Evolutionary conservation across 1,140 invertebrate species (phyloP), one percentile per base, ranked within the genome.

Genomic region (Nasonia giraulti): DNA sequence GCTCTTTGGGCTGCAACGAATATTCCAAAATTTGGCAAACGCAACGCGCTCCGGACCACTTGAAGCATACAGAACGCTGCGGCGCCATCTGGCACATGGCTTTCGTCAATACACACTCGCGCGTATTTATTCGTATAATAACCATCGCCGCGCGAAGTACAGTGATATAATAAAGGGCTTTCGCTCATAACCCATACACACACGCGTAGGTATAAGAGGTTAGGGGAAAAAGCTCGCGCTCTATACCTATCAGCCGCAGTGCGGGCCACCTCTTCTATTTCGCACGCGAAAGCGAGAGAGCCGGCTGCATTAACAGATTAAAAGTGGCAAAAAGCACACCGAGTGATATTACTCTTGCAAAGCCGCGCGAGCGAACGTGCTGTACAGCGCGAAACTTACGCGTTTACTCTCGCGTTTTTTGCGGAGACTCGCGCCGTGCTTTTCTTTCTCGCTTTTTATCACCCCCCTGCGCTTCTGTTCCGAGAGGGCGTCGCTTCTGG

Each of bases 281-380:
- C 84, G 71, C 71, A 20, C 55, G 55, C 55, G 55, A 62, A 3
- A 11, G 47, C 14, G 76, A 82, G 88, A 88, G 86, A 88, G 85
- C 80, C 73, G 77, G 86, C 88, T 90, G 87, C 89, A 91, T 91
- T 91, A 89, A 89, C 88, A 91, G 88, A 91, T 91, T 90, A 91
- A 91, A 91, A 90, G 88, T 89, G 85, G 89, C 87, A 89, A 89
- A 90, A 91, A 90, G 86, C 86, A 87, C 87, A 85, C 83, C 55
- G 79, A 82, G 87, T 84, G 82, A 88, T 90, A 89, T 89, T 89
- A 89, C 87, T 89, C 82, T 85, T 77, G 80, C 75, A 47, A 47
- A 79, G 79, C 50, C n/a, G 5, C 0, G 33, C 33, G 33, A 3
- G 74, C 20, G 55, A 31, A 11, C 40, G 47, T 11, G 75, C 20